These are phyloP conservation scores for Amphipoea lucens DNA, from an alignment of 2,888 invertebrate genomes.

Conservation along the genomic window DNA sequence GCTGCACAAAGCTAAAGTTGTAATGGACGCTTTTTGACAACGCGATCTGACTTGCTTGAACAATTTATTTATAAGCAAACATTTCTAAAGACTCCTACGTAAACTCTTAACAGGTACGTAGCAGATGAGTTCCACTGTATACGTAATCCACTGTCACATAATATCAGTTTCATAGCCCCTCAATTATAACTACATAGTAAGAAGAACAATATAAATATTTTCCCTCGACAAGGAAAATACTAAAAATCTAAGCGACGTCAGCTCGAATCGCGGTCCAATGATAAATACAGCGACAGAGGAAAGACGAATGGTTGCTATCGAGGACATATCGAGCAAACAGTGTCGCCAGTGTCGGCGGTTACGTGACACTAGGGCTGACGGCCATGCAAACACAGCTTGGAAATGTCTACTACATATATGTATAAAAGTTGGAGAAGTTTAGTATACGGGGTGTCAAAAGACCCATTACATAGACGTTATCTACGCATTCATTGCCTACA, in stretches of 20 bases:
- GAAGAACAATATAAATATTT: constrained; percentile 16
- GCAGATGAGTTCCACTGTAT: too few relatives aligned
- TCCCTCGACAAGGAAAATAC: constrained; percentile 20
- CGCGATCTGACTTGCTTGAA: neutral
- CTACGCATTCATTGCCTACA: neutral
- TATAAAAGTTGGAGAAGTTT: neutral
- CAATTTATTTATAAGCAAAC: neutral
- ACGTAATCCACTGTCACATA: neutral
- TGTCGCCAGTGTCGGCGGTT: constrained; percentile 24
- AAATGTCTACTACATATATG: constrained; percentile 1
- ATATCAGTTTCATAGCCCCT: neutral
- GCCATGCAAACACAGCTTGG: neutral
- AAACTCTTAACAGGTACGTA: neutral
- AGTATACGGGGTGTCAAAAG: neutral
- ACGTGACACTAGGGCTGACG: constrained; percentile 40
- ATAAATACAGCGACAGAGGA: constrained; percentile 66
- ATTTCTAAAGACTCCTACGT: neutral
- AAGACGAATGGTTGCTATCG: constrained; percentile 64
- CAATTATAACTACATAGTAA: neutral
- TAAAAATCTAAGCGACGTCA: constrained; percentile 45
- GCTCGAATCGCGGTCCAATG: constrained; percentile 62
- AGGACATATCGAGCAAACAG: constrained; percentile 45
- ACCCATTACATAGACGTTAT: neutral
- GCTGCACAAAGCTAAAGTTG: neutral
- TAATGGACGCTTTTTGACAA: neutral